phyloP scores from a whole-genome alignment of 92 coral and sea anemone species.

The Bergia sp. region DNA sequence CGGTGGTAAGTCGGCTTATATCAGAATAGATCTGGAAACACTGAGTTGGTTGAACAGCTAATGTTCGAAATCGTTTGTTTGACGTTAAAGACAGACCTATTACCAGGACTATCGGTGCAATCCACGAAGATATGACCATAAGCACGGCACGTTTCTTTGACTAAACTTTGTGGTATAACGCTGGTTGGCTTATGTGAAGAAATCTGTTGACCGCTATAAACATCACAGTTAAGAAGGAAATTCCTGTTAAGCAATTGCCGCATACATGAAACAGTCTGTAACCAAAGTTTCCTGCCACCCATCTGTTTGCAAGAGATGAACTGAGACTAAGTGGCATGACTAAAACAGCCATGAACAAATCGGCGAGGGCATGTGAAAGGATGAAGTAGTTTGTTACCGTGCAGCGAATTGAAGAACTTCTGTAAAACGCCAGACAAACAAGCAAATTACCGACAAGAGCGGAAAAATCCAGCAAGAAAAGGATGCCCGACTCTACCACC shows the following conservation, averaged over 20 bases:
- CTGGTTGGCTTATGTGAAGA: not conserved
- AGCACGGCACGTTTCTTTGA: not conserved
- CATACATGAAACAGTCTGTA: not conserved
- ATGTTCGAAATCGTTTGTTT: not conserved
- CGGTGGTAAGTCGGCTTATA: not conserved
- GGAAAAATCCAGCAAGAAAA: not conserved
- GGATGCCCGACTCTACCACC: not conserved
- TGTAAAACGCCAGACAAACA: conserved; percentile 13
- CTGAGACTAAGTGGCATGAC: not conserved
- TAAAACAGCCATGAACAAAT: not conserved
- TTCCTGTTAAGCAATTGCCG: not conserved
- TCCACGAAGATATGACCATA: not conserved
- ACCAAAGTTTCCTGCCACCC: conserved; percentile 7
- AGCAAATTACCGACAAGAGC: conserved; percentile 5
- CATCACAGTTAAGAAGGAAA: conserved; percentile 21
- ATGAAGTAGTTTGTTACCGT: conserved; percentile 14
- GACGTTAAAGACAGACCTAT: not conserved
- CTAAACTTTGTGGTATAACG: not conserved
- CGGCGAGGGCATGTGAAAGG: conserved; percentile 16
- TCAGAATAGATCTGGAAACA: not conserved
- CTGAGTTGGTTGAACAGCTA: not conserved
- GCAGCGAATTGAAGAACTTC: conserved; percentile 14
- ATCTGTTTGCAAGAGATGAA: not conserved
- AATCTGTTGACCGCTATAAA: conserved; percentile 24
- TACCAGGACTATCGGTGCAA: not conserved